Base-by-base conservation (phyloP, 2,888 invertebrate genomes). In the Agonopterix arenella region DNA sequence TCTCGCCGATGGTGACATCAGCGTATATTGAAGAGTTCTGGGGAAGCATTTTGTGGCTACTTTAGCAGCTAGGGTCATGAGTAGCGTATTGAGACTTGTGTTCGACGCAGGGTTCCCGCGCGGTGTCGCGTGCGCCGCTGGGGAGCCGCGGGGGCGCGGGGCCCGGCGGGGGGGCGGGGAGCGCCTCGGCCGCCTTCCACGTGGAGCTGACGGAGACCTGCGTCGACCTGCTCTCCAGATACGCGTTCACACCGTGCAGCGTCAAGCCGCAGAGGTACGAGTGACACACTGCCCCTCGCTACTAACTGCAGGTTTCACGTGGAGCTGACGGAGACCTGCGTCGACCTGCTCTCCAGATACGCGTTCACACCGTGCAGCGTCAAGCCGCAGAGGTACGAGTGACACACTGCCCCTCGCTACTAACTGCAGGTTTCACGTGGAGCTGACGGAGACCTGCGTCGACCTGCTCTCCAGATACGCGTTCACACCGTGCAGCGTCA, bases 151-250 rank as follows among this genome's bases (percentile, higher is more conserved):
- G 48, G 56, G 28, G 28, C 7, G 28, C 28, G 28, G 28, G 18
- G 18, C 18, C 18, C 4, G 36, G 59, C 54, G 36, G 54, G 51
- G 50, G 51, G 44, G 60, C 57, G 13, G 67, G 57, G 62, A 78
- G 57, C 59, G 92, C 92, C 54, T 90, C 91, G 11, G 89, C 93
- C 52, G 93, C 91, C 51, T 96, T 96, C 84, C 97, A 98, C 80
- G 92, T 94, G 62, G 98, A 98, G 82, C 91, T 98, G 51, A 96
- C 97, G 0, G 98, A 98, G 90, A 98, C 98, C 13, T 97, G 97
- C 80, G 93, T 97, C 55, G 98, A 83, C 73, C 76, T 84, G 70
- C 93, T 84, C 48, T 80, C 84, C 64, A 69, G 84, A 2, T 83
- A 84, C 75, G 69, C 83, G 61, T 69, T 76, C 73, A 75, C 82